phyloP scores from a whole-genome alignment of 2,888 invertebrate genomes.

The Polia nebulosa region DNA sequence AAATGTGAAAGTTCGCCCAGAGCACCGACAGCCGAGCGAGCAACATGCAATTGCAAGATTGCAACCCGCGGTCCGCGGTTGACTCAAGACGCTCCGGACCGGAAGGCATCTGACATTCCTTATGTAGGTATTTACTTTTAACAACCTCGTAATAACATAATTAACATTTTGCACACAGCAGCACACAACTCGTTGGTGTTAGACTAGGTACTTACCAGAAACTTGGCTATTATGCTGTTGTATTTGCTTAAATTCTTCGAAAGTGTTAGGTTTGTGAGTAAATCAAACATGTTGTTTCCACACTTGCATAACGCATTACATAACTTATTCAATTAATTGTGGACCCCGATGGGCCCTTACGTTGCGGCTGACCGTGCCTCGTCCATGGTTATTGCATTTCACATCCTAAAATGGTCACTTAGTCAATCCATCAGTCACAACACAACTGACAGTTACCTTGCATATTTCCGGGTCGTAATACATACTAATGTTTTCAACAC shows the following conservation, averaged over 20 bases:
- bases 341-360: conserved; percentile 10
- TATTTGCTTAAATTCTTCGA: conserved; percentile 71
- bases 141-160: conserved; percentile 1
- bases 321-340: conserved; percentile 59
- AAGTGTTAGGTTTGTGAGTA: conserved; percentile 71
- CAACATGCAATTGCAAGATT: conserved; percentile 36
- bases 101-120: conserved; percentile 58
- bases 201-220: conserved; percentile 30
- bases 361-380: conserved; percentile 14
- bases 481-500: conserved; percentile 19
- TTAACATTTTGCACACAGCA: conserved; percentile 13
- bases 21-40: conserved; percentile 46
- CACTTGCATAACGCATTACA: conserved; percentile 64
- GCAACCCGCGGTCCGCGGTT: conserved; percentile 22
- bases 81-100: conserved; percentile 18
- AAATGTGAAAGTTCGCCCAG: conserved; percentile 79
- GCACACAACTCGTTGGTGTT: background rate
- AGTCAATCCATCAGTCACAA: conserved; percentile 3
- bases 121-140: conserved; percentile 44
- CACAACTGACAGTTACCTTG: conserved; percentile 13
- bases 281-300: conserved; percentile 63
- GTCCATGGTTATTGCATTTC: conserved; percentile 39
- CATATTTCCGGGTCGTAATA: conserved; percentile 29
- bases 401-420: conserved; percentile 35
- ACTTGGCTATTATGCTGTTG: conserved; percentile 30